These are phyloP conservation scores for Nomada flava DNA, from an alignment of 2,888 invertebrate genomes.

Conservation along the genomic window DNA sequence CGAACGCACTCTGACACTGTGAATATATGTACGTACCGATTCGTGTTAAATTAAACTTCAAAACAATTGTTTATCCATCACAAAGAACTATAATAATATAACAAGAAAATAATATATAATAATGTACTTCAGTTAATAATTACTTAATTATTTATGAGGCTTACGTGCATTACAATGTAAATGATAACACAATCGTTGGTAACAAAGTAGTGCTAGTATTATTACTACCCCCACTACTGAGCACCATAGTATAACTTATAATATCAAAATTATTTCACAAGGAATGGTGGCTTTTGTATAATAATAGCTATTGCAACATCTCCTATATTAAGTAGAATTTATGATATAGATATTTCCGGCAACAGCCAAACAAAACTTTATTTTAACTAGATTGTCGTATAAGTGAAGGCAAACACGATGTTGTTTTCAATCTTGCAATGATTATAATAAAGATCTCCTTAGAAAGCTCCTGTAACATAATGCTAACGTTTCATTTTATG, in stretches of 20 bases:
- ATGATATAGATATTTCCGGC: too few relatives aligned
- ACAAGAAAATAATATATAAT: background rate
- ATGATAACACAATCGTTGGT: background rate
- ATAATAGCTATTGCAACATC: too few relatives aligned
- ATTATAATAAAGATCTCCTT: background rate
- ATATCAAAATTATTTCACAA: too few relatives aligned
- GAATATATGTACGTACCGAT: constrained; percentile 39
- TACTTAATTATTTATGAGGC: background rate
- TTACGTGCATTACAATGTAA: background rate
- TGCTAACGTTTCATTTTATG: background rate
- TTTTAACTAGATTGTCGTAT: too few relatives aligned
- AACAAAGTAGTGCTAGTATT: background rate
- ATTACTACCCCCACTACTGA: too few relatives aligned
- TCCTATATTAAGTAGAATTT: too few relatives aligned
- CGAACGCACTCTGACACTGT: constrained; percentile 74
- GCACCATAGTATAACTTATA: too few relatives aligned
- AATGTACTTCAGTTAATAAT: background rate
- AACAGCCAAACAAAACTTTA: too few relatives aligned
- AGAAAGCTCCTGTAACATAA: background rate
- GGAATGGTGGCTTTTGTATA: too few relatives aligned
- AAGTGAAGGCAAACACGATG: too few relatives aligned
- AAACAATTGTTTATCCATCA: constrained; percentile 3
- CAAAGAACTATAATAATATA: too few relatives aligned
- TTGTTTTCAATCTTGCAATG: too few relatives aligned
- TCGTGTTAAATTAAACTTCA: constrained; percentile 49